Base-by-base conservation (phyloP, 2,113 vertebrate species). In the Sporophila hypoxantha region DNA sequence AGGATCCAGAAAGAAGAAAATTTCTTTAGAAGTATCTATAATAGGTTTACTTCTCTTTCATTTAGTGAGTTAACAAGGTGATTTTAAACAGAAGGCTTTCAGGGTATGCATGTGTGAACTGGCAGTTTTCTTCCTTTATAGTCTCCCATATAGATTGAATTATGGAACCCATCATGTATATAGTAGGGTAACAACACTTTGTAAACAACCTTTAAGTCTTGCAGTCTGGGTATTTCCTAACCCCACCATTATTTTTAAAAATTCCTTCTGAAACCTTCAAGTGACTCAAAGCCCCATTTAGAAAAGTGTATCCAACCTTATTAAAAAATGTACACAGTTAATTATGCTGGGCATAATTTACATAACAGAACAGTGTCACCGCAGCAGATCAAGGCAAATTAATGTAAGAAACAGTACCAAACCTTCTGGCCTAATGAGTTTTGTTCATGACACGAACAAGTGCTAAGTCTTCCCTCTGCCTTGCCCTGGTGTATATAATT, bases 301-400 rank as follows among this genome's bases (percentile, higher is more conserved):
- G 18, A 75, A 68, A 86, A 88, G 12, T 74, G 32, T 32, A 52
- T 69, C 46, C 25, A 64, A 73, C 14, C 57, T 90, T 71, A 92
- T 87, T 92, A 80, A 86, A 89, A 93, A 93, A 85, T 85, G n/a
- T 68, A 69, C 79, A 74, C 30, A 62, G 37, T 36, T 92, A 93
- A 92, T 86, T 88, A 91, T 61, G 25, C 42, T 0, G 0, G 76
- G 30, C 36, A 78, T 37, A 86, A 79, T 91, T 93, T 87, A 46
- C 65, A 64, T 77, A 76, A 74, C 50, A 88, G 39, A 60, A 59
- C 37, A 81, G 42, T 69, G 88, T 88, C 86, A 75, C 69, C 41
- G 56, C 55, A 74, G 83, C 44, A 87, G 77, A 88, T 85, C 68
- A 71, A 84, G 49, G 37, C 67, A 91, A 89, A 80, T 85, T 88